Evolutionary conservation across 2,797 vertebrate genomes (phyloP).

Genomic region (Selene dorsalis): DNA sequence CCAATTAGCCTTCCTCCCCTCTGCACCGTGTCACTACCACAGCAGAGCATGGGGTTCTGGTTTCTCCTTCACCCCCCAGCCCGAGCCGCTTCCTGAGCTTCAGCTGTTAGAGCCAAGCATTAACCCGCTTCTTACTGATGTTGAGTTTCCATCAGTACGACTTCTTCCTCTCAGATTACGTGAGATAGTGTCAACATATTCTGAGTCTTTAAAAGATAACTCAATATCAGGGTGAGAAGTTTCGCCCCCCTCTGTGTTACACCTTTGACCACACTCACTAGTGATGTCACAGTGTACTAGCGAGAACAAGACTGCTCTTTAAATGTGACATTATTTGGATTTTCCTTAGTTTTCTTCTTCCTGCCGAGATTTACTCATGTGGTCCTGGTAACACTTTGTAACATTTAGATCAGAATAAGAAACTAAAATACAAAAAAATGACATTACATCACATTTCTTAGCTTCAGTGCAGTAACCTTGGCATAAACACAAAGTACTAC

Average conservation of each 20-base stretch:
- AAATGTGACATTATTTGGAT: background rate
- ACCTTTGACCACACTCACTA: background rate
- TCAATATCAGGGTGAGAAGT: background rate
- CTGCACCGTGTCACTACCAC: slow-evolving; percentile 23
- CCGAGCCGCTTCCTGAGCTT: slow-evolving; percentile 37
- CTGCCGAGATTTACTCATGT: background rate
- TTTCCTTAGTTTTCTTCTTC: background rate
- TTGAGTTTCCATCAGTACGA: slow-evolving; percentile 2
- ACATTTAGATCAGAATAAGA: too few species aligned
- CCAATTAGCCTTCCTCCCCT: slow-evolving; percentile 54
- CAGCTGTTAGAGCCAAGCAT: slow-evolving; percentile 17
- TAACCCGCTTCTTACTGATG: slow-evolving; percentile 24
- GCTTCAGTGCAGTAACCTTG: too few species aligned
- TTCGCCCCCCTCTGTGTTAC: background rate
- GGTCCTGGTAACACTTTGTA: too few species aligned
- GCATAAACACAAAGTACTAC: too few species aligned
- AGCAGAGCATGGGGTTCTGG: slow-evolving; percentile 7
- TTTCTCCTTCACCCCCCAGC: slow-evolving; percentile 30
- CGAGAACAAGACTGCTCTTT: too few species aligned
- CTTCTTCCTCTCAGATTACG: background rate
- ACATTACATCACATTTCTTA: too few species aligned
- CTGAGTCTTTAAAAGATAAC: background rate
- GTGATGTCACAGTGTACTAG: background rate
- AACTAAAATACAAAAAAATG: too few species aligned
- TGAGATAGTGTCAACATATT: background rate